A percentile compares a stretch with the other conserved stretches of the same genome.
Conservation (phyloP, 1,140 invertebrate species). For the Papilio helenus region DNA sequence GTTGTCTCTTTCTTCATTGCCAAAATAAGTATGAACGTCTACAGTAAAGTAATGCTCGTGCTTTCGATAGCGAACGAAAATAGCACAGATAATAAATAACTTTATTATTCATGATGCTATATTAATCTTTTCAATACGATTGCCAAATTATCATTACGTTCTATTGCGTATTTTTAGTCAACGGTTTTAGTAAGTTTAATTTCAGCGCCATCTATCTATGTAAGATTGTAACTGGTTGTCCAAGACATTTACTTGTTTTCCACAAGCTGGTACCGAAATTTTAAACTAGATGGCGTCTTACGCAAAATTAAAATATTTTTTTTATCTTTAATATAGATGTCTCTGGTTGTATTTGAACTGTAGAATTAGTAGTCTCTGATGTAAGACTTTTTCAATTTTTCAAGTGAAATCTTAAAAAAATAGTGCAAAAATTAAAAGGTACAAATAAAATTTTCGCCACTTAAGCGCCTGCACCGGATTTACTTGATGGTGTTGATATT, state of each 20-base stretch:
- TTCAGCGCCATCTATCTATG: slow-evolving; percentile 17
- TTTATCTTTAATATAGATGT: not conserved
- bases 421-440: too few species aligned
- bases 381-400: too few species aligned
- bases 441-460: too few species aligned
- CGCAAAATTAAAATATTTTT: not conserved
- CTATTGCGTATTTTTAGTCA: slow-evolving; percentile 41
- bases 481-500: too few species aligned
- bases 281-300: not conserved
- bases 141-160: slow-evolving; percentile 53
- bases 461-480: too few species aligned
- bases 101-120: slow-evolving; percentile 14
- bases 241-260: not conserved
- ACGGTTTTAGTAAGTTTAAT: not conserved
- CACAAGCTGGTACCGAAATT: not conserved
- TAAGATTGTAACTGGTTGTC: not conserved
- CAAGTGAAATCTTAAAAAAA: too few species aligned
- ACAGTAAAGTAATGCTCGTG: not conserved
- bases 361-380: too few species aligned
- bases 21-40: not conserved
- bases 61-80: not conserved
- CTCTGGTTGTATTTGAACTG: not conserved
- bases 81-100: not conserved
- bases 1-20: not conserved
- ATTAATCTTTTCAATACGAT: slow-evolving; percentile 48